Evolutionary conservation across 2,113 vertebrate genomes (phyloP), one percentile per base, ranked within the genome.

Genomic region (Salvelinus namaycush): DNA sequence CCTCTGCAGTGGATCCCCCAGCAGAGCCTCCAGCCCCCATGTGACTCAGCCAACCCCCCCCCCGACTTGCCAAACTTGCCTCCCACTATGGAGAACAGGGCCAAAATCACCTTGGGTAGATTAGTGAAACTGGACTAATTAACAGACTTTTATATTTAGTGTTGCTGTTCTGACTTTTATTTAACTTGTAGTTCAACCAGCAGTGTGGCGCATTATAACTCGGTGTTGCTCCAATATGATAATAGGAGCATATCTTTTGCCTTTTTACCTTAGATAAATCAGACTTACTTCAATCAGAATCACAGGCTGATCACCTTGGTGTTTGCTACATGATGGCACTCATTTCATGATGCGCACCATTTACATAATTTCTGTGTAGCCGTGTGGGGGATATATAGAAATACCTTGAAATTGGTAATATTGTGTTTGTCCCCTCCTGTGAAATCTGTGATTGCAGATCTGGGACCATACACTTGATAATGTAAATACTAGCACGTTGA

Each of bases 401-500:
- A 78, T 69, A 81, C 82, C 73, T 79, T 74, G 78, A 74, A 81
- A 76, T 79, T 75, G 80, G 68, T 75, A 44, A 75, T 83, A 73
- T 82, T 82, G 69, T 72, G 83, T 82, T 81, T 59, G 74, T 62
- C 64, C 72, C 65, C 18, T 5, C 14, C 49, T 81, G 79, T 80
- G 71, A 83, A 75, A 64, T 34, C 29, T 20, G 72, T 78, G 81
- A 39, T 68, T 34, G 18, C 31, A 34, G 31, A 68, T 29, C 12
- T 68, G 3, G 29, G 67, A 68, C 2, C 48, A 29, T 48, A 22
- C 29, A 78, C 68, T 84, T 72, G 49, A 74, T 81, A 26, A 67
- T 85, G 80, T 88, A 88, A 86, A 89, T 87, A 86, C 64, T 78
- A 79, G 67, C 74, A 66, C 79, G 13, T 76, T 76, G 66, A 78